phyloP scores from a whole-genome alignment of 2,113 vertebrate genomes.

The Athene cunicularia region DNA sequence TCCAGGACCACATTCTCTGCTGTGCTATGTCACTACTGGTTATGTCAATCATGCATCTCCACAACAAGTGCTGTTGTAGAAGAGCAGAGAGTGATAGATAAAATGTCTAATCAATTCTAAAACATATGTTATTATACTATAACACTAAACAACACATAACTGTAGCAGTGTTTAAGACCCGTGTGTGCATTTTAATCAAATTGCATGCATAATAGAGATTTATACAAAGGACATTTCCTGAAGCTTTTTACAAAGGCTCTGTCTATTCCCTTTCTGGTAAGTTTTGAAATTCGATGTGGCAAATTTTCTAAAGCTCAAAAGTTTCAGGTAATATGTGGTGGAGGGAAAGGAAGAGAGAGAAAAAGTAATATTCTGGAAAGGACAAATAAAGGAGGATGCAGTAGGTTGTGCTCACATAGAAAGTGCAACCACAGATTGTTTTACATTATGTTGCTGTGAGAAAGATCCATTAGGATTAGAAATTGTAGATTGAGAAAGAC shows the following conservation, averaged over 20 bases:
- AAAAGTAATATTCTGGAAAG: neutral
- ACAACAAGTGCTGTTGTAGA: neutral
- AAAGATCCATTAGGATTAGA: neutral
- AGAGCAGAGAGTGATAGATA: neutral
- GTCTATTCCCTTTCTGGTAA: neutral
- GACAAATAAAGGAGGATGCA: neutral
- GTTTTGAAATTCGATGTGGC: neutral
- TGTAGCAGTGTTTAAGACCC: neutral
- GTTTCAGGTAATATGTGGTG: neutral
- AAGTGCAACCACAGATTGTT: neutral
- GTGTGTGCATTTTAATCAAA: neutral
- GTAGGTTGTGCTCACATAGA: neutral
- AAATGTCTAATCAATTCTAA: conserved; percentile 33
- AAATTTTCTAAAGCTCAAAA: neutral
- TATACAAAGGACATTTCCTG: neutral
- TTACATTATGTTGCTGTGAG: neutral
- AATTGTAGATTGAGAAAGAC: neutral
- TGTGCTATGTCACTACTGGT: neutral
- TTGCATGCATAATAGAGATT: neutral
- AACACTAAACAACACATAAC: neutral
- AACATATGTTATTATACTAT: neutral
- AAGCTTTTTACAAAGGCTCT: neutral
- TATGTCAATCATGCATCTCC: conserved; percentile 20
- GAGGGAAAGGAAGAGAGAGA: neutral
- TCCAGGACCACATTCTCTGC: neutral